Evolutionary conservation across 1,140 invertebrate genomes (phyloP), one percentile per base, ranked within the genome.

Genomic region (Manduca sexta): DNA sequence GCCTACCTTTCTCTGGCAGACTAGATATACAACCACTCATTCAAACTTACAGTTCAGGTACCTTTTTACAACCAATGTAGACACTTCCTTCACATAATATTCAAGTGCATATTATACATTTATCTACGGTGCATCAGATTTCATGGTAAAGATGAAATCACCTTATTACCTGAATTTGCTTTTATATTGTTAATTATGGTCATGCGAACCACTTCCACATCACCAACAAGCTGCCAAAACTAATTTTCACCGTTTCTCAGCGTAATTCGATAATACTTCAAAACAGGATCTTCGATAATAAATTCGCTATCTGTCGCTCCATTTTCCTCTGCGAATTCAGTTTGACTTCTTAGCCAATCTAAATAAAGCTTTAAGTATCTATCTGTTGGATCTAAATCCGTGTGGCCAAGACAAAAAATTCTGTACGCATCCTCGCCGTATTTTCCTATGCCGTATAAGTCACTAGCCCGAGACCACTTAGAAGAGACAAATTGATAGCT

Each of bases 381-480:
- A 52, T 89, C 88, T 0, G 64, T 74, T 50, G 88, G 88, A 49
- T 88, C 79, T 33, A 88, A 59, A 65, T 86, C 84, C 8, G 87
- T 83, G 51, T 89, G 87, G 6, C 88, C 87, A 31, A 88, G 61
- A 43, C 86, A 88, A 49, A 89, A 88, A 53, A 89, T 86, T 56
- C 86, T 84, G 45, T 87, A 89, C 1, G 88, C 88, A 57, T 88
- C 87, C 57, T 88, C 87, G 0, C 87, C 88, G 48, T 89, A 89
- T 53, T 86, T 87, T 31, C 88, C 88, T 34, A 89, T 83, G 1
- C 88, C 88, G 49, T 73, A 81, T 21, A 89, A 68, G 59, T 89
- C 88, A 35, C 85, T 84, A 1, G 84, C 87, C 14, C 84, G 72
- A n/a, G 71, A 74, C 88, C 88, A 89, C 60, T 84, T 85, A 21